Evolutionary conservation across 92 coral and sea anemone species (phyloP), one percentile per base, ranked within the genome.

Genomic region (Paramuricea clavata): DNA sequence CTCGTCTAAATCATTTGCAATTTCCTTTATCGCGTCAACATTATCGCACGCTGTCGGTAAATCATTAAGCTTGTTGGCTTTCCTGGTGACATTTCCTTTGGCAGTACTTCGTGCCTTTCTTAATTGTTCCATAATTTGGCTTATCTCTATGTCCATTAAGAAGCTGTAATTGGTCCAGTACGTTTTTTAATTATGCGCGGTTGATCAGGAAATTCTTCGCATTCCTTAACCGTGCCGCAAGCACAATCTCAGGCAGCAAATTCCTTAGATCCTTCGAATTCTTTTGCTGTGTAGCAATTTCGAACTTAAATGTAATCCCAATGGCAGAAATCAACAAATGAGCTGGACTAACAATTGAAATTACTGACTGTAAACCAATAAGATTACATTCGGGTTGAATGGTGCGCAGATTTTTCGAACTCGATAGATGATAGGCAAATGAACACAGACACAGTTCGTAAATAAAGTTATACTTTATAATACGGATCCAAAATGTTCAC

Each of bases 51-150:
- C 68, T 15, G 88, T 17, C 82, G 73, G 21, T 26, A 52, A 23
- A 30, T 72, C 88, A 41, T 72, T 72, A 34, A 72, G 78, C 15
- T 72, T 72, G n/a, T 72, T 72, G 31, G 78, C 78, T 42, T 72
- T 72, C 36, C 52, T 34, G 0, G 78, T 72, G 5, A 72, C 78
- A 12, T 36, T 72, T 9, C 78, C 78, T 19, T 72, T 72, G 11
- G 78, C 78, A 17, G 17, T 41, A 23, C 78, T 72, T 8, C 76
- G 78, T 35, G 78, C 78, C 52, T 41, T 35, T 72, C 22, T 72
- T 34, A 72, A 72, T 34, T 72, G 78, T 35, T 34, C 52, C 52
- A 67, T 67, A 5, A 35, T 0, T 12, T 72, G 50, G 6, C 12
- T 23, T 72, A 35, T 33, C 44, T 69, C 22, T 33, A 21, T 5